Evolutionary conservation across 2,797 vertebrate species (phyloP).

Genomic region (Poeciliopsis paucimaculata): DNA sequence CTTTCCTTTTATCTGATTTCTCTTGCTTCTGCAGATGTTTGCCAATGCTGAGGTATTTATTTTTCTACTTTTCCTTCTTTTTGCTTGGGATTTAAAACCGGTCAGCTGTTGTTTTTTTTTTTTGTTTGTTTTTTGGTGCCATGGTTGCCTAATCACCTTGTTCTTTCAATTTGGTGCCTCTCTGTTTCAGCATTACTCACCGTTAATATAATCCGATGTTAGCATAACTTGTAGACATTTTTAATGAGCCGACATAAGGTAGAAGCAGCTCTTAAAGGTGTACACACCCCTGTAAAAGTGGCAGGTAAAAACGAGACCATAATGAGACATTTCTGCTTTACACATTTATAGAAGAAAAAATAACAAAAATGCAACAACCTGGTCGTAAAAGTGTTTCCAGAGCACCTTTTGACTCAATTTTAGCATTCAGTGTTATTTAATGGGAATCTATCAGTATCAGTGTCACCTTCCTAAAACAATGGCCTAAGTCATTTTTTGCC

Average conservation of each 20-base stretch:
- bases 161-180: conserved; percentile 49
- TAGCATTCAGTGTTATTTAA: neutral
- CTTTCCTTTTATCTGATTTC: conserved; percentile 80
- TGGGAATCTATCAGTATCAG: neutral
- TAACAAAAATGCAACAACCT: neutral
- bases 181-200: conserved; percentile 9
- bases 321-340: neutral
- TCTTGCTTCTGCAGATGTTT: conserved; percentile 87
- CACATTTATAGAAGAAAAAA: neutral
- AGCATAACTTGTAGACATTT: neutral
- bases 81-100: conserved; percentile 67
- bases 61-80: conserved; percentile 62
- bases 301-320: neutral
- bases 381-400: neutral
- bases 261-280: neutral
- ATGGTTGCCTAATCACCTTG: conserved; percentile 60
- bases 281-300: neutral
- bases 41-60: conserved; percentile 90
- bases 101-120: conserved; percentile 61
- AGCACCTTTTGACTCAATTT: neutral
- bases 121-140: conserved; percentile 41
- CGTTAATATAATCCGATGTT: neutral
- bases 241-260: neutral
- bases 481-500: neutral
- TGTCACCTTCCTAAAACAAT: too few species aligned